Evolutionary conservation across 2,797 vertebrate species (phyloP), one percentile per base, ranked within the genome.

Genomic region (Mionectes olivaceus): DNA sequence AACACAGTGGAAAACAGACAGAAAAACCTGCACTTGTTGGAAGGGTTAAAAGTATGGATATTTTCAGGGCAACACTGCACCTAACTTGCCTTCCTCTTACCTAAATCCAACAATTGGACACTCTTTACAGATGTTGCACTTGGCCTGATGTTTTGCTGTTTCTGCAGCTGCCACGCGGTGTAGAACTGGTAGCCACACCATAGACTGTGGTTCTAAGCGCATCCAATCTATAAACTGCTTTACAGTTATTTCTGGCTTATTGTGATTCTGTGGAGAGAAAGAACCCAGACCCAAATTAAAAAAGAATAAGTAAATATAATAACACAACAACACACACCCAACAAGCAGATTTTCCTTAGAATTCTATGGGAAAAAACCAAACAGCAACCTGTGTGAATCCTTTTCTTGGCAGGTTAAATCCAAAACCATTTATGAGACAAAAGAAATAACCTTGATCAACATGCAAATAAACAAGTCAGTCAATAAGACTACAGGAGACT

Each of bases 41-140:
- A 83, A 80, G 19, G 57, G 9, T 23, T 73, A 11, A 44, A 80
- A 70, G 16, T 3, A 4, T 27, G 41, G 27, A 17, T 74, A 71
- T 75, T 86, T 83, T 63, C 49, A 49, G 19, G 24, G 39, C 52
- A 43, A 46, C 6, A 6, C n/a, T 25, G 30, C 7, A 56, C 8
- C 3, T 41, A 25, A 12, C 2, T 33, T 33, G 11, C 11, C 11
- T 25, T 16, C 12, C 19, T 76, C 97, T 97, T 98, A 99, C 99
- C 99, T 99, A 97, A 99, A 99, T 73, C 99, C 99, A 19, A 99
- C 99, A 56, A 99, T 99, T 2, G 99, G 99, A 96, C 99, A 99
- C 92, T 99, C 99, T 93, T 99, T 99, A 96, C 99, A 99, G 98
- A 99, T 99, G 98, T 99, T 99, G 93, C 99, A 99, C 94, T 99